These are phyloP conservation scores for Felis chaus DNA, from an alignment of 2,113 vertebrate species.

Conservation along the genomic window DNA sequence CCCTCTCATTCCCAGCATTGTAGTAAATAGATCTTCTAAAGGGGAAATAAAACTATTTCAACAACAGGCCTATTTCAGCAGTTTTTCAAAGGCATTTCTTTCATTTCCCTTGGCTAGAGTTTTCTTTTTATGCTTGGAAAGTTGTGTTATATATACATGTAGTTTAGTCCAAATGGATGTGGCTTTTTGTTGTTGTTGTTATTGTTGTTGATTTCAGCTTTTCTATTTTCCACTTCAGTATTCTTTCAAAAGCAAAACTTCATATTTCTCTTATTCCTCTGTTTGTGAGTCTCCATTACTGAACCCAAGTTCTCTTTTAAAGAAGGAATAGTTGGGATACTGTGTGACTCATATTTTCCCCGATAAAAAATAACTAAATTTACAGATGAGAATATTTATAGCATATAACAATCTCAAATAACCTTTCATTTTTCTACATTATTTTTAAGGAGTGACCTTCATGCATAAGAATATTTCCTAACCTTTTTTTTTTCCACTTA, in stretches of 20 bases:
- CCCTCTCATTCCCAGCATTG: slow-evolving; percentile 70
- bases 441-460: slow-evolving; percentile 38
- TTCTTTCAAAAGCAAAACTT: slow-evolving; percentile 71
- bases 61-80: slow-evolving; percentile 75
- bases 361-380: slow-evolving; percentile 22
- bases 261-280: slow-evolving; percentile 58
- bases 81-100: slow-evolving; percentile 76
- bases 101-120: slow-evolving; percentile 76
- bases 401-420: slow-evolving; percentile 26
- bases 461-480: neutral
- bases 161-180: slow-evolving; percentile 75
- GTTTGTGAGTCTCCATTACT: slow-evolving; percentile 62
- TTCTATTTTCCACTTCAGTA: slow-evolving; percentile 79
- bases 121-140: slow-evolving; percentile 78
- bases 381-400: slow-evolving; percentile 62
- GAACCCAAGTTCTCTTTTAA: slow-evolving; percentile 55
- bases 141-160: slow-evolving; percentile 72
- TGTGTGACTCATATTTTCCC: slow-evolving; percentile 7
- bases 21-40: slow-evolving; percentile 76
- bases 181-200: slow-evolving; percentile 63
- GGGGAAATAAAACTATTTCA: slow-evolving; percentile 76
- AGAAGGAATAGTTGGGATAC: slow-evolving; percentile 36
- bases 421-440: slow-evolving; percentile 34
- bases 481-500: neutral
- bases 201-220: slow-evolving; percentile 74